phyloP scores from a whole-genome alignment of 1,140 invertebrate species.

The Bradynema listronoti region DNA sequence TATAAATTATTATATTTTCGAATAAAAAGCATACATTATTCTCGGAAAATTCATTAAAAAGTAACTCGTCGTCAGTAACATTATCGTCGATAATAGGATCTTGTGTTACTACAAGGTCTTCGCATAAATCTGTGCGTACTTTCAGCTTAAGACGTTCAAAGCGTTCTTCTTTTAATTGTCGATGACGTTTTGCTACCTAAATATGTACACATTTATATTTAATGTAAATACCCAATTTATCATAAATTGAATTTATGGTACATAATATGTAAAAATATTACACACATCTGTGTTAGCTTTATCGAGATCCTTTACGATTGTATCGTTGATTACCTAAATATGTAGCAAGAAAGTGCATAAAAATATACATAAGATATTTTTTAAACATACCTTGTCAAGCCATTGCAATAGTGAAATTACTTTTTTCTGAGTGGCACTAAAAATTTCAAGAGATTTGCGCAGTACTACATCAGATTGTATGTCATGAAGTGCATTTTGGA shows the following conservation, averaged over 20 bases:
- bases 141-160: slow-evolving; percentile 47
- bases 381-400: slow-evolving; percentile 65
- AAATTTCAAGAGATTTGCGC: slow-evolving; percentile 62
- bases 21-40: no score
- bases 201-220: slow-evolving; percentile 13
- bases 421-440: slow-evolving; percentile 62
- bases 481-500: slow-evolving; percentile 64
- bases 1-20: no score
- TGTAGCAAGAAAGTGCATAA: no score
- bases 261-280: not conserved
- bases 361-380: no score
- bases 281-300: slow-evolving; percentile 49
- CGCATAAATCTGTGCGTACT: slow-evolving; percentile 39
- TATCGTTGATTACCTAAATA: slow-evolving; percentile 54
- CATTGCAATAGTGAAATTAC: slow-evolving; percentile 63
- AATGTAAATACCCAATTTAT: not conserved
- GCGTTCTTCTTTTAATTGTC: slow-evolving; percentile 48
- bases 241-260: not conserved
- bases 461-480: slow-evolving; percentile 62
- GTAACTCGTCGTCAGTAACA: slow-evolving; percentile 5
- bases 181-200: slow-evolving; percentile 47
- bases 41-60: no score
- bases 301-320: slow-evolving; percentile 54
- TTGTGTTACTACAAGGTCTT: slow-evolving; percentile 31
- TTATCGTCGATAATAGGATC: not conserved